Base-by-base conservation (phyloP, 2,888 invertebrate genomes). In the Brassicogethes aeneus region DNA sequence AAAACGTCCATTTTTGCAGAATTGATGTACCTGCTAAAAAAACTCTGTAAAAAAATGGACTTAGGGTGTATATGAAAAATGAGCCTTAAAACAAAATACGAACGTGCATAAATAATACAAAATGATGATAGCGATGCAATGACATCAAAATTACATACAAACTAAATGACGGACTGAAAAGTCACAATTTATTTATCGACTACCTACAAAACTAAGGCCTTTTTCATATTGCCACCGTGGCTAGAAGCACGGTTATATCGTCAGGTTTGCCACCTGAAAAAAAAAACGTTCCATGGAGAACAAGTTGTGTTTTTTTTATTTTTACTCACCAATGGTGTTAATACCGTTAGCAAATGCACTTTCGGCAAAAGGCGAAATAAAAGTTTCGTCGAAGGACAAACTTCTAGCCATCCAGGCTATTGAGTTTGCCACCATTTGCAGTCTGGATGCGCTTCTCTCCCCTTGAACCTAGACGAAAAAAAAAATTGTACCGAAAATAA, bases 241-340 rank as follows among this genome's bases (percentile, higher is more conserved):
- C 93, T 57, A 96, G 79, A 62, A 97, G 81, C 67, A 96, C 92
- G 63, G 96, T 96, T 70, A 97, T 95, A 74, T 97, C 97, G 70
- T 97, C 97, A 46, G 96, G 96, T 72, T 97, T 97, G 43, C 97
- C 96, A 66, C 97, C 95, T 86, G 75, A 38, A 76, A 81, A 5
- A 32, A 32, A 23, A 10, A 23, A 23, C n/a, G n/a, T n/a, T n/a
- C n/a, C n/a, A n/a, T n/a, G n/a, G n/a, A n/a, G n/a, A n/a, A n/a
- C n/a, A n/a, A n/a, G n/a, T n/a, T n/a, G n/a, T n/a, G n/a, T n/a
- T n/a, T n/a, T n/a, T n/a, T n/a, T n/a, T n/a, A n/a, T n/a, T n/a
- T n/a, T 16, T 40, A 61, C 73, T 69, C 65, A 91, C 92, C 94
- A 65, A 87, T 84, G 56, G 92, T 85, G 66, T 90, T 82, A 54